Base-by-base conservation (phyloP, 2,113 vertebrate genomes). In the Calyptommatus sinebrachiatus region DNA sequence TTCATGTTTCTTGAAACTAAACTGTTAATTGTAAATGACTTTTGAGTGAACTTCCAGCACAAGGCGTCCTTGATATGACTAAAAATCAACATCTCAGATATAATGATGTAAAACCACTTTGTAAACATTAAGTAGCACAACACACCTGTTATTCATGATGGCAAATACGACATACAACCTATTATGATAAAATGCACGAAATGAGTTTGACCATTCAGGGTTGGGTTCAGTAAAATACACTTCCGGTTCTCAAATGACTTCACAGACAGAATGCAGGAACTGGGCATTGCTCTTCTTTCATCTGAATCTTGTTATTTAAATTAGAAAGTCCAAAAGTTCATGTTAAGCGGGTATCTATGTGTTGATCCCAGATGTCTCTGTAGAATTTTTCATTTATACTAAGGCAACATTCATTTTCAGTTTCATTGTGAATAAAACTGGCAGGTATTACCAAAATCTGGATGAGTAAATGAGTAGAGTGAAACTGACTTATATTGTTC, bases 111-210 rank as follows among this genome's bases (percentile, higher is more conserved):
- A 81, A 70, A 82, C 78, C 76, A 84, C 79, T 84, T 82, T 75
- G 79, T 82, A 89, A 89, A 91, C 24, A 87, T 57, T 71, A 79
- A 80, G 77, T 46, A 75, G 70, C 35, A 77, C 53, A 87, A 81
- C 45, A 61, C 45, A 67, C 78, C 85, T 89, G 73, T 86, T 90
- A 87, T 41, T 41, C 35, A 18, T 16, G 77, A 57, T 83, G 81
- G 75, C 83, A 75, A 85, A 69, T 77, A 70, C 16, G 87, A 79
- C 86, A 18, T 57, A 57, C 65, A 75, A 85, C 75, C 65, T 10
- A 80, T 48, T 82, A 83, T 71, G 60, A 85, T 70, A 84, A 60
- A 16, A 45, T 69, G 12, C 29, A 71, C 3, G 11, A 41, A 82
- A 84, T 76, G 78, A 22, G 16, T 66, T 31, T 67, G 31, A 73